Evolutionary conservation across 1,140 invertebrate species (phyloP).

Genomic region (Euura saliciscinereae): DNA sequence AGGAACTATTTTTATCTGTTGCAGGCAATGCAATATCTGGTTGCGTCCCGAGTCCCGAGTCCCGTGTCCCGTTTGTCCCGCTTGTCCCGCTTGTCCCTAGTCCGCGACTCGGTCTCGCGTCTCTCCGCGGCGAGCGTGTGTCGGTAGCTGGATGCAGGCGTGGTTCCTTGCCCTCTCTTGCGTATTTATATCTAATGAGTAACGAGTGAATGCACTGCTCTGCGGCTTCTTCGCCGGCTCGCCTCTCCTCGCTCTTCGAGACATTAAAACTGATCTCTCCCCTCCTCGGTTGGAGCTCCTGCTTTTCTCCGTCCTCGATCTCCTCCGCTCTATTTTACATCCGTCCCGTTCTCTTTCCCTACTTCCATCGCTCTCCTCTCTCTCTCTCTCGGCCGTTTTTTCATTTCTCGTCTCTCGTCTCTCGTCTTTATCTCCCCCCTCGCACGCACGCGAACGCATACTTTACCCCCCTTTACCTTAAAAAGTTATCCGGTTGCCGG

Average conservation of each 20-base stretch:
- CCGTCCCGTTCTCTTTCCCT: conserved; percentile 1
- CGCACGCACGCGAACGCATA: too few relatives aligned
- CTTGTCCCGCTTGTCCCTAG: neutral
- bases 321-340: neutral
- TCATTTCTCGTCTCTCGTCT: neutral
- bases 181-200: conserved; percentile 7
- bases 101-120: neutral
- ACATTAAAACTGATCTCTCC: conserved; percentile 5
- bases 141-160: neutral
- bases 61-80: neutral
- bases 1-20: conserved; percentile 7
- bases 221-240: neutral
- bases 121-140: neutral
- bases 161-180: conserved; percentile 6
- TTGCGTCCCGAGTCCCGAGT: conserved; percentile 6
- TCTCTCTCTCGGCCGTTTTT: neutral
- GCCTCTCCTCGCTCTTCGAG: conserved; percentile 1
- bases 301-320: neutral
- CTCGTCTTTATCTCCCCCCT: too few relatives aligned
- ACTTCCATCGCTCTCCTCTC: neutral
- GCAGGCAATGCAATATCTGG: conserved; percentile 2
- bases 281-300: neutral
- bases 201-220: conserved; percentile 6
- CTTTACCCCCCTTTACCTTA: neutral
- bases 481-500: conserved; percentile 6